Conservation (phyloP, 2,113 vertebrate species). For the Hemichromis elongatus region DNA sequence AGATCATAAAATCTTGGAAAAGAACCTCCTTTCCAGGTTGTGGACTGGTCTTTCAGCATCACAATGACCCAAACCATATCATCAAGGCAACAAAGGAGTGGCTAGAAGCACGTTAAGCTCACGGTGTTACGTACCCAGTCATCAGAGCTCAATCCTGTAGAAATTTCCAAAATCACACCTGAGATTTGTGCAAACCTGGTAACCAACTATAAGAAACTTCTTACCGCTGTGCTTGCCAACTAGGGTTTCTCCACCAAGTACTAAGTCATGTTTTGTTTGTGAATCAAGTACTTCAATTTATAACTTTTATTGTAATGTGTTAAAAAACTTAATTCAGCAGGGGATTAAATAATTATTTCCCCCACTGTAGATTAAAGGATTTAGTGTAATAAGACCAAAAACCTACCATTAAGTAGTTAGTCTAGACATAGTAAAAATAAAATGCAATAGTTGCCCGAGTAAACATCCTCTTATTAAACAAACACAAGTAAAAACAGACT, state of each 20-base stretch:
- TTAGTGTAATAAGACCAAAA: background rate
- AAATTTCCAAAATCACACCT: background rate
- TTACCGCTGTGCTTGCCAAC: background rate
- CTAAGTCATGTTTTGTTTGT: background rate
- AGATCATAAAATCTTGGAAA: background rate
- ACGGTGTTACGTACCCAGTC: too few relatives aligned
- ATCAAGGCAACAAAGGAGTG: background rate
- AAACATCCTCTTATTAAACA: background rate
- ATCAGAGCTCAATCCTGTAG: background rate
- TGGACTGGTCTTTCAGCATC: background rate
- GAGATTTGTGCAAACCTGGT: background rate
- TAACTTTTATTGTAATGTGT: background rate
- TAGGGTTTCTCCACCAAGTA: background rate
- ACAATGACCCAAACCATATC: background rate
- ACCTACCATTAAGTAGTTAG: background rate
- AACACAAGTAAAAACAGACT: background rate
- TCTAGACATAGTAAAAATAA: background rate
- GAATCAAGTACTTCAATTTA: background rate
- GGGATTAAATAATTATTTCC: background rate
- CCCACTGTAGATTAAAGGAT: background rate
- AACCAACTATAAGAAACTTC: background rate
- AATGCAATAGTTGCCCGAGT: background rate
- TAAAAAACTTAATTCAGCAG: background rate
- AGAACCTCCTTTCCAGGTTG: background rate
- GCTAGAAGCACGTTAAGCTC: background rate